Evolutionary conservation across 2,888 invertebrate species (phyloP).

Genomic region (Antheraea yamamai): DNA sequence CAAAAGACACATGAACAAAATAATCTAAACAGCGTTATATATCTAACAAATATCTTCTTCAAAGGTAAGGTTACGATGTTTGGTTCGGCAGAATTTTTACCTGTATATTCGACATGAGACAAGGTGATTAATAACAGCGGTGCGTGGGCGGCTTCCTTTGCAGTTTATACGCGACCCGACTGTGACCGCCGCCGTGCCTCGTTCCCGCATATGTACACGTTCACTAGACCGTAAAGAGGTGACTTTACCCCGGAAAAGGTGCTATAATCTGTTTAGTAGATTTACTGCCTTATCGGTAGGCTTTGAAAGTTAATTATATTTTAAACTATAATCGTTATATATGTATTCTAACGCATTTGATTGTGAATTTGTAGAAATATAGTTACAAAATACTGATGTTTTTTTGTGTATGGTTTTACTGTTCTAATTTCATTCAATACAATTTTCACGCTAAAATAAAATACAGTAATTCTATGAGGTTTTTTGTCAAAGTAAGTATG

Average conservation of each 20-base stretch:
- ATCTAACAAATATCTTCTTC: no score
- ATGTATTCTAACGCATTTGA: neutral
- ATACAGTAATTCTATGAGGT: no score
- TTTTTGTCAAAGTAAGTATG: no score
- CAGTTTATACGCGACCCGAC: constrained; percentile 2
- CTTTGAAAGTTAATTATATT: neutral
- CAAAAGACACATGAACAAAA: no score
- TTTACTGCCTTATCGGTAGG: neutral
- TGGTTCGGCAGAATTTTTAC: neutral
- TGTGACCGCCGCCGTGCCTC: neutral
- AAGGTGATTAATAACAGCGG: constrained; percentile 7
- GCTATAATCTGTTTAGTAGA: neutral
- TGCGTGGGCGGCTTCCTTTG: constrained; percentile 9
- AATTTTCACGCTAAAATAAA: no score
- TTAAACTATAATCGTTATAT: neutral
- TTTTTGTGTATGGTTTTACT: no score
- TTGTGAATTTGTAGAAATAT: no score
- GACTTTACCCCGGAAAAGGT: constrained; percentile 8
- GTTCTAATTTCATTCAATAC: no score
- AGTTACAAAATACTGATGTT: no score
- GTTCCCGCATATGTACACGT: neutral
- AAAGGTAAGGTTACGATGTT: neutral
- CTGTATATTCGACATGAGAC: neutral
- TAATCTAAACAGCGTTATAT: no score
- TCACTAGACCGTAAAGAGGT: constrained; percentile 7